These are phyloP conservation scores for Akabosia matsudoensis DNA, from an alignment of 1,140 invertebrate species.

Conservation along the genomic window DNA sequence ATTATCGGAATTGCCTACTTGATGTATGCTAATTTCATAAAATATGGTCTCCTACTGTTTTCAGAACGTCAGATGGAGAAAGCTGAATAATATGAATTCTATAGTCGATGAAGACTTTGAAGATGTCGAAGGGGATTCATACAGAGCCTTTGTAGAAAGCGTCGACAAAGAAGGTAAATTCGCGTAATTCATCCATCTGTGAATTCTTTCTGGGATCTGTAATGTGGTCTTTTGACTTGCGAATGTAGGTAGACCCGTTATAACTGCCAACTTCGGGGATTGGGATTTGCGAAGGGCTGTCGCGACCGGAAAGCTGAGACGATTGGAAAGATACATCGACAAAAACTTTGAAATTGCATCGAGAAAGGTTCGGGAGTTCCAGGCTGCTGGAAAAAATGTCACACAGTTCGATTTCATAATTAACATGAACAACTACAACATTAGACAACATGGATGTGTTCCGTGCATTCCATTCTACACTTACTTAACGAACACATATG, in stretches of 20 bases:
- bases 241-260: background rate
- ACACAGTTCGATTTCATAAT: slow-evolving; percentile 7
- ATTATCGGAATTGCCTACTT: background rate
- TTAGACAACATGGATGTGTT: slow-evolving; percentile 4
- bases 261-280: background rate
- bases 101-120: background rate
- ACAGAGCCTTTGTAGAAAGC: background rate
- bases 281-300: background rate
- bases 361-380: background rate
- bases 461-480: slow-evolving; percentile 5
- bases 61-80: slow-evolving; percentile 1
- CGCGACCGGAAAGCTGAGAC: background rate
- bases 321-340: slow-evolving; percentile 4
- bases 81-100: background rate
- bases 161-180: slow-evolving; percentile 6
- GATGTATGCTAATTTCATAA: background rate
- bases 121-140: background rate
- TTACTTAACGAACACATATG: background rate
- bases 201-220: background rate
- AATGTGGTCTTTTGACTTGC: background rate
- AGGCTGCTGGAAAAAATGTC: background rate
- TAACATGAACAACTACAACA: slow-evolving; percentile 17
- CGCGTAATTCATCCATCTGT: background rate
- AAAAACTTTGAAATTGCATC: slow-evolving; percentile 4
- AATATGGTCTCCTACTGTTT: background rate